Percentiles rank a stretch among this genome's conserved stretches.
Conservation (phyloP, 2,888 invertebrate species). For the Dysmachus trigonus region DNA sequence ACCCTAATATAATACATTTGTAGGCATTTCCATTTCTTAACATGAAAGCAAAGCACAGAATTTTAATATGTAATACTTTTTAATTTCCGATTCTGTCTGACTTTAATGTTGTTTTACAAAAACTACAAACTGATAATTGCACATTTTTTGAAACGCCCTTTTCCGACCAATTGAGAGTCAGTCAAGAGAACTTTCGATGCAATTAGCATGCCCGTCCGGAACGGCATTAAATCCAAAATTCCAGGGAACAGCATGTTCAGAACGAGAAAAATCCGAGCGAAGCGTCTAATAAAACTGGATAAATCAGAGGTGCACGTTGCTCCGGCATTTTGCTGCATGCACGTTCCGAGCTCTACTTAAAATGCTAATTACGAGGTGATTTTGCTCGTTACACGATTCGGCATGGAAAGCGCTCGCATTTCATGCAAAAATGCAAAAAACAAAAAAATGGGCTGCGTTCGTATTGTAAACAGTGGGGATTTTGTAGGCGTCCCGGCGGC, state of each 20-base stretch:
- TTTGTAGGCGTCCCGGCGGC: slow-evolving; percentile 1
- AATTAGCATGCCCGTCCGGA: not conserved
- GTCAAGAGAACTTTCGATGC: not conserved
- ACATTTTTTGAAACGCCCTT: not conserved
- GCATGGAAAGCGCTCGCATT: slow-evolving; percentile 17
- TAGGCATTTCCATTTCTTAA: not conserved
- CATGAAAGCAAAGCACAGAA: not conserved
- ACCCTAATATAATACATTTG: no score
- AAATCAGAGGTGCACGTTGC: not conserved
- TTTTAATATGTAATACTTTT: not conserved
- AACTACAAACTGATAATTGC: not conserved
- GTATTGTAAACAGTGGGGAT: not conserved
- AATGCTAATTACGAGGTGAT: slow-evolving; percentile 40
- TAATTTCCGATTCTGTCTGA: not conserved
- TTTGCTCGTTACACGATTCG: slow-evolving; percentile 32
- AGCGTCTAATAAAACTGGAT: not conserved
- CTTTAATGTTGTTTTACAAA: not conserved
- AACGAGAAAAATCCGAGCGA: not conserved
- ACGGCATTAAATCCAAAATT: not conserved
- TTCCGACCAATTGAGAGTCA: not conserved
- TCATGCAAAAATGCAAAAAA: slow-evolving; percentile 35
- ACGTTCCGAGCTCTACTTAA: slow-evolving; percentile 32
- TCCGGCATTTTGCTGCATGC: slow-evolving; percentile 23
- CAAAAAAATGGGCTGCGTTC: not conserved
- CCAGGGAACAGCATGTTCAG: not conserved